Conservation (phyloP, 2,113 vertebrate species). For the Pseudopipra pipra region DNA sequence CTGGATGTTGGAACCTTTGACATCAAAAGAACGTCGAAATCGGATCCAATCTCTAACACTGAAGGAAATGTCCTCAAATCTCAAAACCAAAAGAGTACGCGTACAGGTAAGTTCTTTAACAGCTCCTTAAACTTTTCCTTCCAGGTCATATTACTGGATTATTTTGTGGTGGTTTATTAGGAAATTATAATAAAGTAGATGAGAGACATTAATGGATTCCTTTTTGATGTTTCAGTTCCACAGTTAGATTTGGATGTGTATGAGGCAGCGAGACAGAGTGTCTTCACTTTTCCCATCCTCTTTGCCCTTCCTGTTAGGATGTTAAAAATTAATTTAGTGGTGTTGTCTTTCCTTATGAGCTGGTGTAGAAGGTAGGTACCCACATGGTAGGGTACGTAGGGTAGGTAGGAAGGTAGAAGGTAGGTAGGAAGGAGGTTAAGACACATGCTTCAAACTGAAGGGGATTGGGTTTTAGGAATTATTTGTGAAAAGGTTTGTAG, state of each 20-base stretch:
- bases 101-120: constrained; percentile 29
- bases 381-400: too few relatives aligned
- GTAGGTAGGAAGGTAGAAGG: too few relatives aligned
- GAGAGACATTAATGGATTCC: background rate
- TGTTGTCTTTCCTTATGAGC: background rate
- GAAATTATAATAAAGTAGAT: background rate
- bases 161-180: background rate
- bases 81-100: background rate
- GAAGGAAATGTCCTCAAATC: background rate
- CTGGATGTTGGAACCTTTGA: background rate
- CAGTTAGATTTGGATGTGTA: background rate
- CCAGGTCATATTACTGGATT: background rate
- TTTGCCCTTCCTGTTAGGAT: background rate
- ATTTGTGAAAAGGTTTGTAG: background rate
- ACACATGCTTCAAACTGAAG: background rate
- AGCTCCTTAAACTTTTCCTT: background rate
- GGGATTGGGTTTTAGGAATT: background rate
- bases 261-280: background rate
- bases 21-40: background rate
- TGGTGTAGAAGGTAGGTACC: background rate
- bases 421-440: background rate
- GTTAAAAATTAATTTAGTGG: background rate
- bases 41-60: background rate
- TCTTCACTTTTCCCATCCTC: rapidly evolving
- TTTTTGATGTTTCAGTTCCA: background rate